Conservation (phyloP, 2,797 vertebrate genomes). For the Synaphobranchus kaupii region DNA sequence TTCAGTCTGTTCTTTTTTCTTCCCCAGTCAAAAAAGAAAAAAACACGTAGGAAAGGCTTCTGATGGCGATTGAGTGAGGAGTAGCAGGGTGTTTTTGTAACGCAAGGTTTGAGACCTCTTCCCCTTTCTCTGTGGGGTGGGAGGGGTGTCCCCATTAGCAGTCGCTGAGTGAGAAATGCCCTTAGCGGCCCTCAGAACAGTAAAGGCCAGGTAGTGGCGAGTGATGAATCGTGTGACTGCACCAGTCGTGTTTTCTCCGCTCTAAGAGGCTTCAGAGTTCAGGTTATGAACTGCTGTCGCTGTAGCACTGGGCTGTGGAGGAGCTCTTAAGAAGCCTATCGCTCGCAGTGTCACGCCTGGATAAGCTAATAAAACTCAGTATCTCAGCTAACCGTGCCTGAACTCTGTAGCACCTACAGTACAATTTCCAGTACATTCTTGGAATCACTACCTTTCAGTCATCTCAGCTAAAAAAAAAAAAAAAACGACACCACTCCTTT, state of each 20-base stretch:
- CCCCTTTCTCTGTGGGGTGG: background rate
- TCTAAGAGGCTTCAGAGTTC: background rate
- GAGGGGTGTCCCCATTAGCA: background rate
- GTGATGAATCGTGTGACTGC: constrained; percentile 7
- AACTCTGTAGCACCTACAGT: background rate
- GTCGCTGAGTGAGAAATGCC: constrained; percentile 8
- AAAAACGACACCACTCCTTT: background rate
- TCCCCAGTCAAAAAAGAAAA: background rate
- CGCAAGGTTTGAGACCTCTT: background rate
- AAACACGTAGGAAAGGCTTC: background rate
- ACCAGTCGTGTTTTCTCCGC: background rate
- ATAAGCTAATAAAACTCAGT: background rate
- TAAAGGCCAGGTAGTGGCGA: background rate
- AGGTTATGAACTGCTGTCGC: background rate
- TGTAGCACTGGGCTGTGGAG: background rate
- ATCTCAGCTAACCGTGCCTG: background rate
- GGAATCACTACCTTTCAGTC: background rate
- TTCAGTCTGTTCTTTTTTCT: background rate
- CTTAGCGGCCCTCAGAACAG: background rate
- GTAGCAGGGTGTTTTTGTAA: background rate
- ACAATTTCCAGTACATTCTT: background rate
- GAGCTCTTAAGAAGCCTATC: background rate
- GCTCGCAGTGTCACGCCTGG: background rate
- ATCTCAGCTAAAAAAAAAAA: background rate
- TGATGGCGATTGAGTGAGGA: background rate